These are phyloP conservation scores for Pentalonia nigronervosa DNA, from an alignment of 1,140 invertebrate species.

Conservation along the genomic window DNA sequence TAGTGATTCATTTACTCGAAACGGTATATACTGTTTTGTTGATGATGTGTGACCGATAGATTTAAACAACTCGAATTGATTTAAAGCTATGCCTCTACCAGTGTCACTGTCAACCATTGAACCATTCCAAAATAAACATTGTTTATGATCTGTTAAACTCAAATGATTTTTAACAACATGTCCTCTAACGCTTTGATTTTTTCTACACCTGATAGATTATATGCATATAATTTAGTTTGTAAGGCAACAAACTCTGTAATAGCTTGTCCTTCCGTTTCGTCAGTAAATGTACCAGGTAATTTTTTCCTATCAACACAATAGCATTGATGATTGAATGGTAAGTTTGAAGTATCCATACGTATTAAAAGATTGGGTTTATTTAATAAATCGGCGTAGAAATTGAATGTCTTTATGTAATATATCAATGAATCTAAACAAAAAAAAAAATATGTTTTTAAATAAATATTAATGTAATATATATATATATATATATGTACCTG, in stretches of 20 bases:
- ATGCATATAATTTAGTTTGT: background rate
- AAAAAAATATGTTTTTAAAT: background rate
- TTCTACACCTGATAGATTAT: too few relatives aligned
- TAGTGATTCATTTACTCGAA: background rate
- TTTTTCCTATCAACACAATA: background rate
- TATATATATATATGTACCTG: too few relatives aligned
- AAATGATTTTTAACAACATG: conserved; percentile 13
- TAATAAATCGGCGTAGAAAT: background rate
- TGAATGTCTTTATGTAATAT: background rate
- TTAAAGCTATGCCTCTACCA: too few relatives aligned
- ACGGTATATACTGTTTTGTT: background rate
- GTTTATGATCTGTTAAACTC: background rate
- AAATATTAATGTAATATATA: background rate
- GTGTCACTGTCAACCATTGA: background rate
- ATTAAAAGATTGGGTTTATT: background rate
- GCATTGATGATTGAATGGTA: background rate
- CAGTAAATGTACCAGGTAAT: background rate
- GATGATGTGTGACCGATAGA: too few relatives aligned
- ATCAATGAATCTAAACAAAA: conserved; percentile 61
- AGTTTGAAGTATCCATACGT: background rate
- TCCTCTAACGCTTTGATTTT: background rate
- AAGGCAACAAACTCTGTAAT: background rate
- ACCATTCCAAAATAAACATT: background rate
- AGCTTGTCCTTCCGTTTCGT: background rate
- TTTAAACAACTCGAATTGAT: too few relatives aligned